Conservation (phyloP, 1,140 invertebrate species). For the Brachionus asplanchnoidis region DNA sequence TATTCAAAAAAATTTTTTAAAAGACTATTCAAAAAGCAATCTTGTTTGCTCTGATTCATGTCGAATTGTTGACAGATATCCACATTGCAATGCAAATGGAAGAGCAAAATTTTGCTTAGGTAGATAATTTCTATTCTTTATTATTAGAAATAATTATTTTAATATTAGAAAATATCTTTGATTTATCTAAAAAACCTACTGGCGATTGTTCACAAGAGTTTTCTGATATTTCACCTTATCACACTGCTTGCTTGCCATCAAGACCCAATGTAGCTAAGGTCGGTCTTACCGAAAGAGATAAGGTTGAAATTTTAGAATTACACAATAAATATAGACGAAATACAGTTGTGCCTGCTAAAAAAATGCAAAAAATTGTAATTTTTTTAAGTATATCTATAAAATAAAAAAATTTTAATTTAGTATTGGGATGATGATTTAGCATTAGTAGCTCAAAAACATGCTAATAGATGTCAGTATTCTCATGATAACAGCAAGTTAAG, state of each 20-base stretch:
- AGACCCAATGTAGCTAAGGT: not conserved
- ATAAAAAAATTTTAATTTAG: not conserved
- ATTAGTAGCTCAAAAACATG: constrained; percentile 33
- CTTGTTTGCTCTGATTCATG: not conserved
- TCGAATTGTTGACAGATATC: not conserved
- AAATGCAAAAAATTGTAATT: constrained; percentile 21
- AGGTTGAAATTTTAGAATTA: not conserved
- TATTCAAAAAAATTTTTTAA: not conserved
- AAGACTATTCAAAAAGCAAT: not conserved
- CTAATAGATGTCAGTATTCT: constrained; percentile 7
- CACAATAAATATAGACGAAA: constrained; percentile 23
- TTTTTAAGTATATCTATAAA: not conserved
- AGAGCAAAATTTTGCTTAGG: not conserved
- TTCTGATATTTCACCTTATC: constrained; percentile 21
- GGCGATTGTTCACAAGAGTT: constrained; percentile 1
- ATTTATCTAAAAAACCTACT: not conserved
- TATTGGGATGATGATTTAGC: constrained; percentile 42
- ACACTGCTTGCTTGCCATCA: constrained; percentile 23
- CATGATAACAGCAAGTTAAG: constrained; percentile 15
- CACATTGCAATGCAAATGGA: not conserved
- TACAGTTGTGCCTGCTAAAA: not conserved
- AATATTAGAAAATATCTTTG: not conserved
- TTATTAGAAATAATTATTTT: not conserved
- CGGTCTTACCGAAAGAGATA: not conserved
- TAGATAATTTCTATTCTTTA: not conserved